Conservation (phyloP, 2,888 invertebrate species). For the Drosophila picticornis region DNA sequence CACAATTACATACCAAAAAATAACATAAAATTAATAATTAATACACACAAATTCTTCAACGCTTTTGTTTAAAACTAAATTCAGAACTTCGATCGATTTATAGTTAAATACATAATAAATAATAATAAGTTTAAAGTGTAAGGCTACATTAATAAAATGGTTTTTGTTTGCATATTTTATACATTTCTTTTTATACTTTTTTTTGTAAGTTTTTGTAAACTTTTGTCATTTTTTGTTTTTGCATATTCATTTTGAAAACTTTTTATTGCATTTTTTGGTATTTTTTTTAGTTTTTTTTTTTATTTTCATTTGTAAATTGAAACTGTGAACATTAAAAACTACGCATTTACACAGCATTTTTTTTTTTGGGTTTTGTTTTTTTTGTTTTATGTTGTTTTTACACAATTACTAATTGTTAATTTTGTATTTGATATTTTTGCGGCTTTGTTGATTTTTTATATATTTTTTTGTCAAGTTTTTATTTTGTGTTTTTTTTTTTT, state of each 20-base stretch:
- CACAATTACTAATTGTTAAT: conserved; percentile 54
- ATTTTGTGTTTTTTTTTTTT: conserved; percentile 46
- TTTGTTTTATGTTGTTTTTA: conserved; percentile 45
- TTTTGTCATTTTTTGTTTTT: conserved; percentile 62
- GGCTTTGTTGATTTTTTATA: conserved; percentile 44
- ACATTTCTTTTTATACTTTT: conserved; percentile 54
- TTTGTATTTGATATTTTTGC: conserved; percentile 69
- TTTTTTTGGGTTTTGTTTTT: conserved; percentile 34
- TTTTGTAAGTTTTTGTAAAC: conserved; percentile 38
- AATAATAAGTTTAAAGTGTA: conserved; percentile 37
- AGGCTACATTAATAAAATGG: conserved; percentile 60
- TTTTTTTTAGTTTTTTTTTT: conserved; percentile 41
- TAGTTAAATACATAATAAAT: conserved; percentile 65
- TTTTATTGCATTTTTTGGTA: conserved; percentile 77
- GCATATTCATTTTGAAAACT: conserved; percentile 69
- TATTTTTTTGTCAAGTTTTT: conserved; percentile 32
- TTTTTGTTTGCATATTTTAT: conserved; percentile 53
- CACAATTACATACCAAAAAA: conserved; percentile 46
- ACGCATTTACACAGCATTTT: conserved; percentile 69
- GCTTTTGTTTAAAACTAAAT: conserved; percentile 30
- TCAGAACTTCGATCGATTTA: conserved; percentile 28
- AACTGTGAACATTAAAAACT: conserved; percentile 78
- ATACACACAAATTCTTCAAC: conserved; percentile 20
- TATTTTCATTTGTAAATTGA: conserved; percentile 60
- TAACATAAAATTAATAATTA: conserved; percentile 24